These are phyloP conservation scores for Montipora sp. DNA, from an alignment of 64 coral and sea anemone genomes.

Conservation along the genomic window DNA sequence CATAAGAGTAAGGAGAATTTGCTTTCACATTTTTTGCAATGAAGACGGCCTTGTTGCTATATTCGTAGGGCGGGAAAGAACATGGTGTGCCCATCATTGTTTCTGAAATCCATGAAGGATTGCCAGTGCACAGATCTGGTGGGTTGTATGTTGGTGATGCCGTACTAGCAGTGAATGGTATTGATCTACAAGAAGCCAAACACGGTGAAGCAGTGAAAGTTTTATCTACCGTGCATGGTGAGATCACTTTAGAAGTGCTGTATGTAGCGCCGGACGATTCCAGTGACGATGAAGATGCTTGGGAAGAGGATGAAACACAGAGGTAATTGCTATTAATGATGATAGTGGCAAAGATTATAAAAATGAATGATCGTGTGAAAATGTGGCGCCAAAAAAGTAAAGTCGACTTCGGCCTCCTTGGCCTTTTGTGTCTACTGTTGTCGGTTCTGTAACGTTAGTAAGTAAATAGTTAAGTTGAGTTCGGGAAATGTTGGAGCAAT, in stretches of 20 bases:
- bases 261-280: constrained; percentile 99
- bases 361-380: too few relatives aligned
- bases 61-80: constrained; percentile 91
- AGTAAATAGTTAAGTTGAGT: too few relatives aligned
- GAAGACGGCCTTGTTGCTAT: not conserved
- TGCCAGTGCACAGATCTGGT: constrained; percentile 83
- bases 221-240: constrained; percentile 90
- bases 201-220: constrained; percentile 92
- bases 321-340: constrained; percentile 51
- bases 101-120: constrained; percentile 95
- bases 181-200: constrained; percentile 97
- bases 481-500: too few relatives aligned
- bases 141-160: constrained; percentile 99
- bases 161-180: constrained; percentile 94
- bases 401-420: too few relatives aligned
- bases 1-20: too few relatives aligned
- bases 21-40: not conserved
- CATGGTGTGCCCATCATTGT: constrained; percentile 98
- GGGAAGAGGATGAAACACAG: constrained; percentile 86
- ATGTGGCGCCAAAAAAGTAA: too few relatives aligned
- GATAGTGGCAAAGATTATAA: too few relatives aligned
- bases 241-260: constrained; percentile 94
- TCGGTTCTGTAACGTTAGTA: too few relatives aligned
- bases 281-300: constrained; percentile 94
- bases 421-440: too few relatives aligned